Evolutionary conservation across 2,888 invertebrate species (phyloP).

Genomic region (Leptopilina myrica): DNA sequence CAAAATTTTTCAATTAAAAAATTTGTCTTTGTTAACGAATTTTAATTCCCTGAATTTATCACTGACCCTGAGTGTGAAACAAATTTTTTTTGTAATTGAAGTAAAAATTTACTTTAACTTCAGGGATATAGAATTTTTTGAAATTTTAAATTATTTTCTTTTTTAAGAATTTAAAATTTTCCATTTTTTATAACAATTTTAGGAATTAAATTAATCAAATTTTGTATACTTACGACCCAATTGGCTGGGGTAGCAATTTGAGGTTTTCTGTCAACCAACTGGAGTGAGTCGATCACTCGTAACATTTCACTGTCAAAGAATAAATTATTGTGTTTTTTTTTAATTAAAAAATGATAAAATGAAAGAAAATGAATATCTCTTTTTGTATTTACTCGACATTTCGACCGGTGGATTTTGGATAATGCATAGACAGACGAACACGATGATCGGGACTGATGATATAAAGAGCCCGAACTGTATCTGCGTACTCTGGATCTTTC

Average conservation of each 20-base stretch:
- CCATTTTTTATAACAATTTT: too few species aligned
- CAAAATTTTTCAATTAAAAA: constrained; percentile 9
- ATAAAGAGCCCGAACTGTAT: constrained; percentile 87
- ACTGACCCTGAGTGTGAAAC: too few species aligned
- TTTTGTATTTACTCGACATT: constrained; percentile 86
- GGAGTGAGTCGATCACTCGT: constrained; percentile 89
- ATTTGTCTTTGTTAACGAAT: background rate
- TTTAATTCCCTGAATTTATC: too few species aligned
- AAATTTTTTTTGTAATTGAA: too few species aligned
- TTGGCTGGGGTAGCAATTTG: constrained; percentile 91
- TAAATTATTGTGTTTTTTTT: constrained; percentile 1
- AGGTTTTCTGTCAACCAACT: constrained; percentile 84
- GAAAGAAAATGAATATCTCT: background rate
- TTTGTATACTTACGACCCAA: constrained; percentile 83
- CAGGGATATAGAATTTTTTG: too few species aligned
- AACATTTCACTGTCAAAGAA: constrained; percentile 85
- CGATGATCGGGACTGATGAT: constrained; percentile 89
- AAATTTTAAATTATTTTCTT: too few species aligned
- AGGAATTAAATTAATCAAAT: constrained; percentile 2
- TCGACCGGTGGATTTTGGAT: constrained; percentile 91
- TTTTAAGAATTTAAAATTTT: too few species aligned
- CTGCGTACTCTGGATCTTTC: constrained; percentile 81
- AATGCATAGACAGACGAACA: constrained; percentile 88
- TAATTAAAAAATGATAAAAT: background rate
- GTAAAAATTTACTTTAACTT: too few species aligned